These are phyloP conservation scores for Galerucella nymphaeae DNA, from an alignment of 2,888 invertebrate genomes.

Conservation along the genomic window DNA sequence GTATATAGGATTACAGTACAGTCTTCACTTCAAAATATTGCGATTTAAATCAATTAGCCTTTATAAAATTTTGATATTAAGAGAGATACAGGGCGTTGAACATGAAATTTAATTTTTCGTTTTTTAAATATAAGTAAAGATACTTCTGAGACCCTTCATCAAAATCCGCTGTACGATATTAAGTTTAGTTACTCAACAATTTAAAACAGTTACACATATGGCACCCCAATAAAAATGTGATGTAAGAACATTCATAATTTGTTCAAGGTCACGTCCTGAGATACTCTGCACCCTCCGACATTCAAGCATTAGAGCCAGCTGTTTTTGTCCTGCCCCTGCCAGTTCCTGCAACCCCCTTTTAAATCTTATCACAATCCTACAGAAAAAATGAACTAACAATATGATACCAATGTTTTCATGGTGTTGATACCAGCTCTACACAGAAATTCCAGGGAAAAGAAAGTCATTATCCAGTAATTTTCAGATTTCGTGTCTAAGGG, in stretches of 20 bases:
- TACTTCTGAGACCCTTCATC: not conserved
- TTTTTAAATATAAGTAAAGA: too few species aligned
- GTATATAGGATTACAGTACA: too few species aligned
- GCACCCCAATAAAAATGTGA: constrained; percentile 25
- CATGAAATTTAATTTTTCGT: too few species aligned
- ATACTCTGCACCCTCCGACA: constrained; percentile 42
- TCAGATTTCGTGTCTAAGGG: not conserved
- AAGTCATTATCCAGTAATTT: not conserved
- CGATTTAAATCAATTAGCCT: too few species aligned
- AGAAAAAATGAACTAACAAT: constrained; percentile 42
- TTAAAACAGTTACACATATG: constrained; percentile 14
- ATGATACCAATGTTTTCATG: constrained; percentile 41
- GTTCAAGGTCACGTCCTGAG: constrained; percentile 46
- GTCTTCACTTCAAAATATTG: too few species aligned
- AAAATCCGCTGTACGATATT: not conserved
- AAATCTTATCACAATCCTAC: constrained; percentile 33
- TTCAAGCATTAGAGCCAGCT: constrained; percentile 47
- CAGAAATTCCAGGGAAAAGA: constrained; percentile 58
- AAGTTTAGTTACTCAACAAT: not conserved
- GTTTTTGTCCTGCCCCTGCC: constrained; percentile 41
- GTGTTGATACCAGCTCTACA: constrained; percentile 37
- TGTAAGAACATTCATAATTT: constrained; percentile 45
- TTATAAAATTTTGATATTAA: too few species aligned
- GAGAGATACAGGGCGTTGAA: too few species aligned
- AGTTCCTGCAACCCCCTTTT: constrained; percentile 39